A percentile compares a stretch with the other conserved stretches of the same genome.
Conservation (phyloP, 2,113 vertebrate species). For the Marmota monax region DNA sequence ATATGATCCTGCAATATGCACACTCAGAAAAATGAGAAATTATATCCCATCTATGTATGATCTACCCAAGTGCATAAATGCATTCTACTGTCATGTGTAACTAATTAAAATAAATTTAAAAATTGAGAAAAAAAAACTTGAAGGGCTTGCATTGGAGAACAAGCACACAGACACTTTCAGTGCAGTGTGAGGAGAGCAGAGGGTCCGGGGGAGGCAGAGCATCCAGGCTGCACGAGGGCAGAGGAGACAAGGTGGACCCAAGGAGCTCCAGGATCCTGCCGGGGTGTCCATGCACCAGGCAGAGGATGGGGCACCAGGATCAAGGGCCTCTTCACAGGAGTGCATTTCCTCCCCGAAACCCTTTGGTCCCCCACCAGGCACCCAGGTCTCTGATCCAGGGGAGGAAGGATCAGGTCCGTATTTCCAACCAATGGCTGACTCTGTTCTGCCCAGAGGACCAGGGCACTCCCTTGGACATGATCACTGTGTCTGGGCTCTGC, state of each 20-base stretch:
- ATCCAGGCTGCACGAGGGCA: accelerated
- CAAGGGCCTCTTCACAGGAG: neutral
- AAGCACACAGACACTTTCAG: neutral
- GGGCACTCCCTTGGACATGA: accelerated
- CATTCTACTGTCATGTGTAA: no score
- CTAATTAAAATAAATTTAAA: no score
- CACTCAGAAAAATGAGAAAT: no score
- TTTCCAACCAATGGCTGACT: neutral
- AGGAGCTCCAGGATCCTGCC: neutral
- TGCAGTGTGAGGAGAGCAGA: no score
- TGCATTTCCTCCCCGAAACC: neutral
- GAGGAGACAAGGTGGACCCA: no score
- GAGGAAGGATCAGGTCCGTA: neutral
- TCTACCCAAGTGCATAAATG: no score
- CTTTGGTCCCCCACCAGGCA: neutral
- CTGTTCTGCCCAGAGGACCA: accelerated
- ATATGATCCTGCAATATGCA: no score
- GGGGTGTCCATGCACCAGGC: accelerated
- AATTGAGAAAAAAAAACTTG: neutral
- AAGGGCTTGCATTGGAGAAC: neutral
- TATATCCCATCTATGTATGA: no score
- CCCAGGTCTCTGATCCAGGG: neutral
- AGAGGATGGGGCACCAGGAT: neutral
- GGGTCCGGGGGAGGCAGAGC: neutral
- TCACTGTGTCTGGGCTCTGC: no score